Evolutionary conservation across 2,888 invertebrate species (phyloP).

Genomic region (Noctua janthe): DNA sequence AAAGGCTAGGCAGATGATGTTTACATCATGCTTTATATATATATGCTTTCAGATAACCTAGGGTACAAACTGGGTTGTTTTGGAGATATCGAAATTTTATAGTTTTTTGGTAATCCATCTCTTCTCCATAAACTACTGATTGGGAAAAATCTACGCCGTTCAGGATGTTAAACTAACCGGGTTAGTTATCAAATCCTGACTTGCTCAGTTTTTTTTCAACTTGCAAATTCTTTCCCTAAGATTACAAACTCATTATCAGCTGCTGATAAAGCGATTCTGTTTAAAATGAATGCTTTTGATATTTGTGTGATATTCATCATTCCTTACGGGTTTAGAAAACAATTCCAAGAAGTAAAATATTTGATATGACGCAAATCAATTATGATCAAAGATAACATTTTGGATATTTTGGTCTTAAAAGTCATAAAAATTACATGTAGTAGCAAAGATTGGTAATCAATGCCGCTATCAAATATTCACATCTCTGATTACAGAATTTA

Average conservation of each 20-base stretch:
- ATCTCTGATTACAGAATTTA: constrained; percentile 58
- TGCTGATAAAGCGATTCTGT: constrained; percentile 49
- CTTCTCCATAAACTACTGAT: neutral
- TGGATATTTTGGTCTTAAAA: constrained; percentile 65
- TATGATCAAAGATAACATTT: constrained; percentile 73
- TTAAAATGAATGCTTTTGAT: constrained; percentile 45
- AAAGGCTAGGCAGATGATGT: too few species aligned
- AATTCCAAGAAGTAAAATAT: constrained; percentile 71
- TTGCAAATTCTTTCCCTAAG: constrained; percentile 29
- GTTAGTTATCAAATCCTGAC: neutral
- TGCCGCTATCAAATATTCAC: constrained; percentile 68
- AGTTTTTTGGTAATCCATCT: neutral
- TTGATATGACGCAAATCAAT: constrained; percentile 77
- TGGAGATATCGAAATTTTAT: neutral
- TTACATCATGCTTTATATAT: too few species aligned
- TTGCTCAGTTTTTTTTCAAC: constrained; percentile 1
- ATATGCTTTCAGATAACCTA: neutral
- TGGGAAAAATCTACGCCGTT: neutral
- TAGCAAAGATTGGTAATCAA: constrained; percentile 70
- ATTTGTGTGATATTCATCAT: constrained; percentile 52
- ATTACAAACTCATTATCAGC: constrained; percentile 46
- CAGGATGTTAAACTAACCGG: neutral
- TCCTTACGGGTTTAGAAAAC: constrained; percentile 63
- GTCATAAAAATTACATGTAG: constrained; percentile 60
- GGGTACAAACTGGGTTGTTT: neutral